A percentile compares a stretch with the other conserved stretches of the same genome.
These are phyloP conservation scores for Microhierax caerulescens DNA, from an alignment of 2,797 vertebrate genomes.

Conservation along the genomic window DNA sequence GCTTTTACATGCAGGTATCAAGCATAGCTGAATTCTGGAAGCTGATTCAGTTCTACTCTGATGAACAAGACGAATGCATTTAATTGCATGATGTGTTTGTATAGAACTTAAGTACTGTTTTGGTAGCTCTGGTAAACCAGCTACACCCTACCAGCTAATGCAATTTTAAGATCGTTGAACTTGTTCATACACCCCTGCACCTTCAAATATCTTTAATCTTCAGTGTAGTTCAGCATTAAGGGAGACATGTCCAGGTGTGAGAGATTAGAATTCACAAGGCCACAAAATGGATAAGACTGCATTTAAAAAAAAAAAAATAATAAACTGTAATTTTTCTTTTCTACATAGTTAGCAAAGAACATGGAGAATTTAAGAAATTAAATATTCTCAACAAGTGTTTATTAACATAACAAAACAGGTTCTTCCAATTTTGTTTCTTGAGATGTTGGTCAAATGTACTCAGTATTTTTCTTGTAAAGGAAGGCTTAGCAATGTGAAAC, in stretches of 20 bases:
- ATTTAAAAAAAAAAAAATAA: not conserved
- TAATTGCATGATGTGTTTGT: not conserved
- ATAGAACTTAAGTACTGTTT: not conserved
- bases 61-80: not conserved
- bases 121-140: not conserved
- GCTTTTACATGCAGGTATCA: not conserved
- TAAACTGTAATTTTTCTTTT: not conserved
- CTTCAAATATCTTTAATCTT: not conserved
- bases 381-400: not conserved
- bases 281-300: not conserved
- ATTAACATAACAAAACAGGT: not conserved
- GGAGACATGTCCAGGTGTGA: not conserved
- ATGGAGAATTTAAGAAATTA: not conserved
- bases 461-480: not conserved
- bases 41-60: not conserved
- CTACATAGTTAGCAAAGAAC: not conserved
- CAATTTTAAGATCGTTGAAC: not conserved
- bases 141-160: not conserved
- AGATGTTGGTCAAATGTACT: not conserved
- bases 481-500: not conserved
- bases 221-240: not conserved
- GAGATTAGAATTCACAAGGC: not conserved
- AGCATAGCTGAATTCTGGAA: not conserved
- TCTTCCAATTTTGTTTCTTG: not conserved
- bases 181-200: not conserved